Percentiles rank a stretch among this genome's conserved stretches.
phyloP scores from a whole-genome alignment of 53 echinoderm and acorn worm species.

The Holothuria leucospilota region DNA sequence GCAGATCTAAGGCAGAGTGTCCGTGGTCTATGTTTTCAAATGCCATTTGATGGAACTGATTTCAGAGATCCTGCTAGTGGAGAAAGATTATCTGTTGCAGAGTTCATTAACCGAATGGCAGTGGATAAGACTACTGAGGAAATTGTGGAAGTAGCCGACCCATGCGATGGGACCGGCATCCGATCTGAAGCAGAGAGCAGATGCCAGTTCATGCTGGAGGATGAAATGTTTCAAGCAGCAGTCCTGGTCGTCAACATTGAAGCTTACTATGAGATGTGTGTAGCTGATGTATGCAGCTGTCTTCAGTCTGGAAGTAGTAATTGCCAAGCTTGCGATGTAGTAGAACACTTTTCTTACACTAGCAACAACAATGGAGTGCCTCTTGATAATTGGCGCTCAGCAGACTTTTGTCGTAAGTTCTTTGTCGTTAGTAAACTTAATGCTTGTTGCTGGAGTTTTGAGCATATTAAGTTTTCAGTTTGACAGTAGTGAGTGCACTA shows the following conservation, averaged over 20 bases:
- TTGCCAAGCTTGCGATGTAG: constrained; percentile 12
- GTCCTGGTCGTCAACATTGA: background rate
- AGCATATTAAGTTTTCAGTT: background rate
- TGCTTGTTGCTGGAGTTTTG: no score
- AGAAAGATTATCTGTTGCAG: background rate
- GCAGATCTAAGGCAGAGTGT: background rate
- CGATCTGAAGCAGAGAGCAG: background rate
- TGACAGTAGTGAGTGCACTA: no score
- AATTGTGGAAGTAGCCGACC: background rate
- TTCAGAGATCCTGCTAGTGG: constrained; percentile 11
- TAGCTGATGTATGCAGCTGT: background rate
- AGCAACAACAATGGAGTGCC: constrained; percentile 15
- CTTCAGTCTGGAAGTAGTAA: background rate
- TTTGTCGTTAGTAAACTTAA: no score
- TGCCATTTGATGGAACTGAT: constrained; percentile 19
- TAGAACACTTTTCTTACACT: constrained; percentile 30
- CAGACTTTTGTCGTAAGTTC: constrained; percentile 38
- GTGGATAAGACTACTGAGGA: background rate
- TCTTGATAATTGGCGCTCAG: constrained; percentile 19
- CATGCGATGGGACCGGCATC: background rate
- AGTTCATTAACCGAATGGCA: constrained; percentile 11
- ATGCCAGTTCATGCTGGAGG: constrained; percentile 5
- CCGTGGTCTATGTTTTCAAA: constrained; percentile 2
- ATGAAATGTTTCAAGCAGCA: background rate
- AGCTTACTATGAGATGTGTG: constrained; percentile 9